phyloP scores from a whole-genome alignment of 2,888 invertebrate species.

The Erebia ligea region DNA sequence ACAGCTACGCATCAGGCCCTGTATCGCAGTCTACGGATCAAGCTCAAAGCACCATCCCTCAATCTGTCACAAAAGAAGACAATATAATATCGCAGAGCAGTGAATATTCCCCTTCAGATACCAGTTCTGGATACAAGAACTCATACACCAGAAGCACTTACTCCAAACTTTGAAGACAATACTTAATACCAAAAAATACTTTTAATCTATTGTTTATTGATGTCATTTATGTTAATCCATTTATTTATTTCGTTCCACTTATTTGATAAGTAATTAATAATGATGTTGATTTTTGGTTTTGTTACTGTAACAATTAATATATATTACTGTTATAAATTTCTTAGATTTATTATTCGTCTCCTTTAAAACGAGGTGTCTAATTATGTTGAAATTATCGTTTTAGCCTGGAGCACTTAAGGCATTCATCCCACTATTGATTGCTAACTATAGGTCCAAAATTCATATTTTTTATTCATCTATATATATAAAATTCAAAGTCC shows the following conservation, averaged over 20 bases:
- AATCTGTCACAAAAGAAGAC: slow-evolving; percentile 66
- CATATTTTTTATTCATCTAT: too few species aligned
- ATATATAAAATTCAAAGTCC: too few species aligned
- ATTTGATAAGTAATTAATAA: slow-evolving; percentile 14
- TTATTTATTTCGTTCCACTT: slow-evolving; percentile 31
- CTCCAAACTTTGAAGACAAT: slow-evolving; percentile 35
- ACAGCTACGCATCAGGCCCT: slow-evolving; percentile 56
- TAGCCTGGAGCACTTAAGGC: neutral
- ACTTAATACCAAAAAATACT: slow-evolving; percentile 12
- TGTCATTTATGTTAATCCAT: slow-evolving; percentile 19
- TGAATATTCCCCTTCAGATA: slow-evolving; percentile 65
- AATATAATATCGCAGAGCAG: slow-evolving; percentile 56
- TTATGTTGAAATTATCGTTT: neutral
- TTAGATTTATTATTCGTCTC: slow-evolving; percentile 2
- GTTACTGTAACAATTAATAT: slow-evolving; percentile 37
- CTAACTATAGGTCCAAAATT: too few species aligned
- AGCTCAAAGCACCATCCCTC: slow-evolving; percentile 54
- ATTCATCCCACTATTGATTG: neutral
- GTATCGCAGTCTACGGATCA: slow-evolving; percentile 60
- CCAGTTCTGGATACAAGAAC: slow-evolving; percentile 63
- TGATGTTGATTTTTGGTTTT: slow-evolving; percentile 29
- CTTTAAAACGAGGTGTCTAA: slow-evolving; percentile 1
- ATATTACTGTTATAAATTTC: neutral
- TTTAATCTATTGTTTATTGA: slow-evolving; percentile 20
- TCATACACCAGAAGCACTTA: slow-evolving; percentile 56